Evolutionary conservation across 2,797 vertebrate genomes (phyloP).

Genomic region (Neosalanx taihuensis): DNA sequence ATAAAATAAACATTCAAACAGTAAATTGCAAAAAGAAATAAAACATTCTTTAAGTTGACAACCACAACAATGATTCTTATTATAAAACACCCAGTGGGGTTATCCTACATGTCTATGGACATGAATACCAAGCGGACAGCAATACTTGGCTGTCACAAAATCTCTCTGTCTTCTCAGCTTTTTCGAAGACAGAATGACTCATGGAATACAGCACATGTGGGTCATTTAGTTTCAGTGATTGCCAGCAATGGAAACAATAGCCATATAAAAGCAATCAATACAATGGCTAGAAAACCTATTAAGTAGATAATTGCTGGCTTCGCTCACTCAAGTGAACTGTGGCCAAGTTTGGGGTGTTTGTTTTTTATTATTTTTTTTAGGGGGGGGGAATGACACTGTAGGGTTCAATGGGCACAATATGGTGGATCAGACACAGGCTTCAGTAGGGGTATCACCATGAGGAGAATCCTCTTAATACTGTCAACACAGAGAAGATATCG

Average conservation of each 20-base stretch:
- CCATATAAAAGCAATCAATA: slow-evolving; percentile 49
- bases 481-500: slow-evolving; percentile 10
- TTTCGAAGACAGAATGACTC: slow-evolving; percentile 46
- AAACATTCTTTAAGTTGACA: slow-evolving; percentile 30
- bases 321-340: slow-evolving; percentile 43
- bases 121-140: slow-evolving; percentile 35
- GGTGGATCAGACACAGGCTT: slow-evolving; percentile 28
- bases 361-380: background rate
- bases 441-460: background rate
- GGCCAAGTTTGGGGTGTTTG: slow-evolving; percentile 30
- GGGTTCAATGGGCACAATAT: slow-evolving; percentile 41
- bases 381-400: slow-evolving; percentile 33
- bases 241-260: slow-evolving; percentile 61
- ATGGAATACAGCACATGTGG: slow-evolving; percentile 58
- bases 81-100: too few relatives aligned
- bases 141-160: slow-evolving; percentile 45
- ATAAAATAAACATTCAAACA: slow-evolving; percentile 17
- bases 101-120: slow-evolving; percentile 32
- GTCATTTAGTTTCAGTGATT: slow-evolving; percentile 58
- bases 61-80: too few relatives aligned
- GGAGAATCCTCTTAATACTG: slow-evolving; percentile 12
- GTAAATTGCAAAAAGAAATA: slow-evolving; percentile 27
- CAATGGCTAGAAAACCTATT: slow-evolving; percentile 50
- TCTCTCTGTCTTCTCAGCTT: slow-evolving; percentile 21
- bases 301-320: slow-evolving; percentile 51